Conservation (phyloP, 1,140 invertebrate species). For the Leptopilina boulardi region DNA sequence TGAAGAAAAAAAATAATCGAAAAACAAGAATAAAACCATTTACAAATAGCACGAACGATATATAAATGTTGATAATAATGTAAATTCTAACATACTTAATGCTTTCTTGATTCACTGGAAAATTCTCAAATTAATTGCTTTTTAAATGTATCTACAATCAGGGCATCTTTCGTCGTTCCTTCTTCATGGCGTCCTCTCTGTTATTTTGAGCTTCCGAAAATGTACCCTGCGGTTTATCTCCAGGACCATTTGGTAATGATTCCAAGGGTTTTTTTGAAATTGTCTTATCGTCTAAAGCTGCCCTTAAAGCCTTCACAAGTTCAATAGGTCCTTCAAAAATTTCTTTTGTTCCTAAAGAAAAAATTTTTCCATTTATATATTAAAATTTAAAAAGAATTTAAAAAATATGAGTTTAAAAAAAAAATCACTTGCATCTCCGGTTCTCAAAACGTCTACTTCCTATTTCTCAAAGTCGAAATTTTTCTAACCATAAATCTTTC, state of each 20-base stretch:
- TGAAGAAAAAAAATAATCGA: no score
- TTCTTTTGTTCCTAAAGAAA: conserved; percentile 79
- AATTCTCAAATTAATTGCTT: not conserved
- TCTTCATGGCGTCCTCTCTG: conserved; percentile 44
- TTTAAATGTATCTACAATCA: conserved; percentile 57
- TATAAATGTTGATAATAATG: not conserved
- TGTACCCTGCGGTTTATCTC: conserved; percentile 47
- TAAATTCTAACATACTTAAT: not conserved
- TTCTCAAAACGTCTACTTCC: no score
- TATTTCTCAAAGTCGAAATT: no score
- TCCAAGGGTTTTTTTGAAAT: conserved; percentile 18
- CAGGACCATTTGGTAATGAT: conserved; percentile 42
- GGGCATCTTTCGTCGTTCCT: conserved; percentile 69
- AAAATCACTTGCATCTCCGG: no score
- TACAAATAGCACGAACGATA: not conserved
- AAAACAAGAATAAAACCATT: no score
- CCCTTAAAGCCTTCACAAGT: conserved; percentile 79
- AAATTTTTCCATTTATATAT: conserved; percentile 41
- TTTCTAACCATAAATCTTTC: no score
- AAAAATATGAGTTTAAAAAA: no score
- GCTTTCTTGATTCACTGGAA: not conserved
- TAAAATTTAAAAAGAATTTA: not conserved
- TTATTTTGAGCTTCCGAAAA: conserved; percentile 23
- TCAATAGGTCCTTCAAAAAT: conserved; percentile 78
- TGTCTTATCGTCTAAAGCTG: conserved; percentile 75